Evolutionary conservation across 2,113 vertebrate species (phyloP).

Genomic region (Mustela nigripes): DNA sequence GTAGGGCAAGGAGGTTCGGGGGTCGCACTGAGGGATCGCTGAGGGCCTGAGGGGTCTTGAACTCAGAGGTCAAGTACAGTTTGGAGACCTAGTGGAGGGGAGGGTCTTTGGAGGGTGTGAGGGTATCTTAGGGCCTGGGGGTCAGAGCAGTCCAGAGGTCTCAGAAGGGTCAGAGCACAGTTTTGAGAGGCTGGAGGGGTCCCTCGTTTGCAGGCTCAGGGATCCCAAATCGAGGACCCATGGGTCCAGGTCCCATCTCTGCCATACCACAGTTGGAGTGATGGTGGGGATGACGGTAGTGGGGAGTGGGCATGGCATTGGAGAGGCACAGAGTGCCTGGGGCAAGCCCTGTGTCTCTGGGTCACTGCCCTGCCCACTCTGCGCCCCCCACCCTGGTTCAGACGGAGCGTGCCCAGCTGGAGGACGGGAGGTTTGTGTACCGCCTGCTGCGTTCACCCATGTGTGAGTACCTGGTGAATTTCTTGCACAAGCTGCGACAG

Average conservation of each 20-base stretch:
- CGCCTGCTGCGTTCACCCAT: slow-evolving; percentile 87
- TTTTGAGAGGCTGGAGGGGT: background rate
- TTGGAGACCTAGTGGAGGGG: background rate
- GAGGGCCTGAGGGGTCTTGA: background rate
- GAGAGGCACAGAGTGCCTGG: background rate
- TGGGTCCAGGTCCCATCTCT: background rate
- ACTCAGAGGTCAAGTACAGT: background rate
- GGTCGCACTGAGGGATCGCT: background rate
- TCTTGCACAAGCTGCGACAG: slow-evolving; percentile 87
- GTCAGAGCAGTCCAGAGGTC: background rate
- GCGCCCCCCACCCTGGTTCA: background rate
- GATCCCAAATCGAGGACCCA: background rate
- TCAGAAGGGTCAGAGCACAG: background rate
- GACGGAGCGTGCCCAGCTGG: slow-evolving; percentile 86
- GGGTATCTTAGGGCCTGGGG: background rate
- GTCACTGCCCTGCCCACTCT: background rate
- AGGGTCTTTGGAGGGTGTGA: background rate
- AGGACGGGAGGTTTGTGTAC: slow-evolving; percentile 86
- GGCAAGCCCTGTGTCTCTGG: background rate
- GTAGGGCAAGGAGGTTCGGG: background rate
- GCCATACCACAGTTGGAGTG: background rate
- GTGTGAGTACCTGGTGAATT: slow-evolving; percentile 88
- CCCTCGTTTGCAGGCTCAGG: background rate
- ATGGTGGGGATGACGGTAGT: background rate
- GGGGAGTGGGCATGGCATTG: background rate